Base-by-base conservation (phyloP, 2,797 vertebrate genomes). In the Sylvia borin region DNA sequence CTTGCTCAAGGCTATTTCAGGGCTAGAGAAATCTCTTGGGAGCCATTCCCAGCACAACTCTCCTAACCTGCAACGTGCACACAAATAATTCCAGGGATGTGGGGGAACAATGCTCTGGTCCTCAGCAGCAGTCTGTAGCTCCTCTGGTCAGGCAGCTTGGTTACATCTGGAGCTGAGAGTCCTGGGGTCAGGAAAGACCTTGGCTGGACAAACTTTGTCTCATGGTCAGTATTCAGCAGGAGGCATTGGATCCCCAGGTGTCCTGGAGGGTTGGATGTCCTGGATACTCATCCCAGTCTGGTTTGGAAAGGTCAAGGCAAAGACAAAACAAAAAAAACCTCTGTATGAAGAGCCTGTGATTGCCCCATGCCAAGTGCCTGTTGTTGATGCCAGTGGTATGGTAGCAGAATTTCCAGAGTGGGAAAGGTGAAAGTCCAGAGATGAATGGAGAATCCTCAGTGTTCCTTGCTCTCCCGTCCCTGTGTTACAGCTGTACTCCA, bases 181-280 rank as follows among this genome's bases (percentile, higher is more conserved):
- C 38, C 0, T 54, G 76, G 90, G 70, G 11, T 70, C 15, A 34
- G n/a, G 27, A 38, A 54, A 57, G 71, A 79, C 17, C 15, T 38
- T 45, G 38, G 13, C 31, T 84, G 58, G 43, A 65, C 3, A 3
- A 5, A 11, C 4, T 32, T 7, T 7, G 19, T 65, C 51, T 91
- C 54, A 11, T 1, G 13, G 50, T 78, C 54, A 72, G 3, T 2
- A 4, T 24, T 20, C 7, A 48, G 50, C 0, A 0, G 32, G 47
- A 88, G n/a, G 11, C 9, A 10, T 2, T 40, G 43, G 16, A 7
- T 70, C 5, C 38, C 38, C 68, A 58, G 48, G 36, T 45, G 25
- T 64, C 16, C 62, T 81, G 10, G 16, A 47, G 34, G 24, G 26
- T 2, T 78, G 54, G 31, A 13, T 66, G 57, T 67, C 38, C 26